Percentiles rank a stretch among this genome's conserved stretches.
These are phyloP conservation scores for Empidonax alnorum DNA, from an alignment of 2,113 vertebrate genomes.

Conservation along the genomic window DNA sequence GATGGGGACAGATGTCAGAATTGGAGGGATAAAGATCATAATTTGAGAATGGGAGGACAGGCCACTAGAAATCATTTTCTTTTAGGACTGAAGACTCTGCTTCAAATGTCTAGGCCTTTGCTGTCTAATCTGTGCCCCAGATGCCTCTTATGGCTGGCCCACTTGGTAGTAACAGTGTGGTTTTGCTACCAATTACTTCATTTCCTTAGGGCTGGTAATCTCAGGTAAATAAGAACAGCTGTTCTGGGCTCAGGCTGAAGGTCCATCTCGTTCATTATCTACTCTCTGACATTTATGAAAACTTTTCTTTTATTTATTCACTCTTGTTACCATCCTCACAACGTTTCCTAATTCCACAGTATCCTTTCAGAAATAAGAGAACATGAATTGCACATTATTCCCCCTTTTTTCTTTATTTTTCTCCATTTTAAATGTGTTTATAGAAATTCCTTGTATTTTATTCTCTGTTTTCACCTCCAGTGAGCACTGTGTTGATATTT, in stretches of 20 bases:
- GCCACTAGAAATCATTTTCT: neutral
- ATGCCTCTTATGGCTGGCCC: neutral
- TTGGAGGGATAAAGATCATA: neutral
- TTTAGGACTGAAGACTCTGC: neutral
- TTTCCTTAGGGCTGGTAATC: neutral
- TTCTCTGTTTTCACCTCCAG: neutral
- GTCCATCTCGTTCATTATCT: neutral
- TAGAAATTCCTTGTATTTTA: neutral
- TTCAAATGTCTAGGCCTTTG: neutral
- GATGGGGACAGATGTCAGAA: neutral
- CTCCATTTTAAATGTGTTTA: neutral
- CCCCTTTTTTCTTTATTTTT: neutral
- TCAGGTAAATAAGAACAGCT: neutral
- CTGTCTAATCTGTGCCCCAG: neutral
- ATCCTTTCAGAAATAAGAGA: neutral
- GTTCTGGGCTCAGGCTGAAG: neutral
- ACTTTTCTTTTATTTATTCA: neutral
- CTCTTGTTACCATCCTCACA: neutral
- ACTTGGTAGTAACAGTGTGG: neutral
- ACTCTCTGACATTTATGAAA: neutral
- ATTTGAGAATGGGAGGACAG: neutral
- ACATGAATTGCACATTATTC: neutral
- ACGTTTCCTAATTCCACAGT: neutral
- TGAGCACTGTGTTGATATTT: neutral
- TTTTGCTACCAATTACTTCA: neutral